Evolutionary conservation across 2,113 vertebrate species (phyloP).

Genomic region (Pristiophorus japonicus): DNA sequence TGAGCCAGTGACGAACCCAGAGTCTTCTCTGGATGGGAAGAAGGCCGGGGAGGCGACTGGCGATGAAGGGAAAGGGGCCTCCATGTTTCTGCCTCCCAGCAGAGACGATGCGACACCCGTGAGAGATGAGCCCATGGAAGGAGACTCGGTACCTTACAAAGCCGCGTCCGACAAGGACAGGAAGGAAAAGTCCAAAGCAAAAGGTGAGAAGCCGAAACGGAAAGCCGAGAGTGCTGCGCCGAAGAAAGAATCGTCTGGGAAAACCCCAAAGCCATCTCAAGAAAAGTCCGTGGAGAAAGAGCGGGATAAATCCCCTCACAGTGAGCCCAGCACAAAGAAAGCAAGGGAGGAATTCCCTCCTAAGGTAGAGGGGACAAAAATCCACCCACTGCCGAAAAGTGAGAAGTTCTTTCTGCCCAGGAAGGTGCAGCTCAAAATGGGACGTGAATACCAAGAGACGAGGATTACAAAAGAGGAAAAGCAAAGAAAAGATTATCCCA

Average conservation of each 20-base stretch:
- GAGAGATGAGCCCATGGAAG: constrained; percentile 92
- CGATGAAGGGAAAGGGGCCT: constrained; percentile 58
- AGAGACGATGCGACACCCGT: constrained; percentile 87
- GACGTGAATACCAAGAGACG: constrained; percentile 65
- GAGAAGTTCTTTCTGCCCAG: constrained; percentile 63
- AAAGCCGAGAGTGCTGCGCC: constrained; percentile 56
- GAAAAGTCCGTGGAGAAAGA: constrained; percentile 62
- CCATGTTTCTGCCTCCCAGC: constrained; percentile 56
- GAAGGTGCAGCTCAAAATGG: constrained; percentile 60
- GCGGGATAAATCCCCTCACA: constrained; percentile 57
- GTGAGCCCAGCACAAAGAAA: constrained; percentile 63
- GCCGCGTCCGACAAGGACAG: constrained; percentile 68
- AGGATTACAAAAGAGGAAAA: constrained; percentile 66
- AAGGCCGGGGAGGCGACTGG: constrained; percentile 56
- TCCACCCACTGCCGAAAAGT: constrained; percentile 60
- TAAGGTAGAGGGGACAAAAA: constrained; percentile 59
- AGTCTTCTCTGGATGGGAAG: constrained; percentile 55
- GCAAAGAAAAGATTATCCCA: constrained; percentile 54
- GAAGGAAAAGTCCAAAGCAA: constrained; percentile 61
- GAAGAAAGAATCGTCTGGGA: constrained; percentile 67
- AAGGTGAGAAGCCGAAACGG: constrained; percentile 74
- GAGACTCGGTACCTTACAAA: constrained; percentile 65
- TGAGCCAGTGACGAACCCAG: constrained; percentile 57
- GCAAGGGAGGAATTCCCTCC: constrained; percentile 64
- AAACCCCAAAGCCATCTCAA: constrained; percentile 62